Evolutionary conservation across 1,140 invertebrate genomes (phyloP), one percentile per base, ranked within the genome.

Genomic region (Zaprionus vittiger): DNA sequence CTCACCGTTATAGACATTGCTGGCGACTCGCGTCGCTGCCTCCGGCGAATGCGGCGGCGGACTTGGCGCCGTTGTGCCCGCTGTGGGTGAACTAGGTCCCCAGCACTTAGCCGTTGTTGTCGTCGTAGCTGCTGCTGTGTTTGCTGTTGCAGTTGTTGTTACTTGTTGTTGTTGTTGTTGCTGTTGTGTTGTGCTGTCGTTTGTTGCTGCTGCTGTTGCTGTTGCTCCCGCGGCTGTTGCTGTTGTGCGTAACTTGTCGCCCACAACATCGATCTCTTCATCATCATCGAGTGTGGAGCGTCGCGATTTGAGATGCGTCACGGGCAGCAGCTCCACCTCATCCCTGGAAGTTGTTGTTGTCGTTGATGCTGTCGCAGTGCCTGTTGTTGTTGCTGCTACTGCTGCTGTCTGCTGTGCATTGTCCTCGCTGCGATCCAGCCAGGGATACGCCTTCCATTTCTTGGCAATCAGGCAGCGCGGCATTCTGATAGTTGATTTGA

Each of bases 401-500:
- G 65, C 11, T 47, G 41, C 66, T 34, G 12, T 66, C 72, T 69
- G 81, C 5, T 57, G 64, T n/a, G 59, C 73, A 37, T 62, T 84
- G 63, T 95, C 94, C 76, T 95, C 95, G 73, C 94, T 94, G 80
- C 96, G 94, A 92, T 96, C 95, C 87, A 95, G 95, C 95, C 96
- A 96, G 79, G 96, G 95, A 94, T 96, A 96, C 82, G 95, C 96
- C 95, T 97, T 97, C 96, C 96, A 97, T 94, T 97, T 97, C 93
- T 97, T 97, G 83, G 97, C 97, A 96, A 97, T 97, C 89, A 97
- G 95, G 94, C 96, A 97, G 92, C 96, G 96, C 93, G 96, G 96
- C 96, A 97, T 97, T n/a, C 44, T 79, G 59, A 47, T 37, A 41
- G 15, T 44, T 54, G 56, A 41, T 15, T 65, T 31, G 20, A 22